A percentile compares a stretch with the other conserved stretches of the same genome.
Evolutionary conservation across 2,797 vertebrate species (phyloP).

Genomic region (Buceros bicornis): DNA sequence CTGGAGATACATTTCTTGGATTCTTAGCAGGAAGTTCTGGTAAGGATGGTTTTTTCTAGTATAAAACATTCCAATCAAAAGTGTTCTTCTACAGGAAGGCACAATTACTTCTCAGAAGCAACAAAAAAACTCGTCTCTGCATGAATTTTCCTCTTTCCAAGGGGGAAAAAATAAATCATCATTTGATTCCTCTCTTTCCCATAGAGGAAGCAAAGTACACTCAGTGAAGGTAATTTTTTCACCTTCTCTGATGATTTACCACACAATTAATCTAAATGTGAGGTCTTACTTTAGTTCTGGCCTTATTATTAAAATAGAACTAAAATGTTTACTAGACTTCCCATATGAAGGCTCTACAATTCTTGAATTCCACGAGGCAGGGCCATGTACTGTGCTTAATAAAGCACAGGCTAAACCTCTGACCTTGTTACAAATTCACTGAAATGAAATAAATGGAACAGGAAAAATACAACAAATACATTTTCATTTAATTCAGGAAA

Average conservation of each 20-base stretch:
- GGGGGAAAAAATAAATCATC: not conserved
- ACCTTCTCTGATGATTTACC: not conserved
- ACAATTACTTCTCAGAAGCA: not conserved
- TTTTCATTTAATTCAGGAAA: not conserved
- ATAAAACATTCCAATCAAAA: not conserved
- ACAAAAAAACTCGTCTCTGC: not conserved
- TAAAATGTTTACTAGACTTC: not conserved
- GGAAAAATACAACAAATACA: not conserved
- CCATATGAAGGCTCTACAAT: not conserved
- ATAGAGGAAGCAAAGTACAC: not conserved
- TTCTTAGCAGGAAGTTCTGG: not conserved
- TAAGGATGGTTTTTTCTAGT: not conserved
- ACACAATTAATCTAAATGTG: slow-evolving; percentile 19
- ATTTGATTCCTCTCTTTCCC: not conserved
- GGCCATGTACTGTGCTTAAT: not conserved
- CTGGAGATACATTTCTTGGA: not conserved
- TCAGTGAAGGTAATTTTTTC: slow-evolving; percentile 11
- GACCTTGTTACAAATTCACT: not conserved
- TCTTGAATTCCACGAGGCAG: not conserved
- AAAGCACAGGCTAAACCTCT: not conserved
- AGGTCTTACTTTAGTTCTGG: not conserved
- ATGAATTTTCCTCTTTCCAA: not conserved
- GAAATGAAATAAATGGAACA: not conserved
- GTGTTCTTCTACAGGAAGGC: not conserved
- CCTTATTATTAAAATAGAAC: not conserved